Base-by-base conservation (phyloP, 2,888 invertebrate species). In the Pseudococcus longispinus region DNA sequence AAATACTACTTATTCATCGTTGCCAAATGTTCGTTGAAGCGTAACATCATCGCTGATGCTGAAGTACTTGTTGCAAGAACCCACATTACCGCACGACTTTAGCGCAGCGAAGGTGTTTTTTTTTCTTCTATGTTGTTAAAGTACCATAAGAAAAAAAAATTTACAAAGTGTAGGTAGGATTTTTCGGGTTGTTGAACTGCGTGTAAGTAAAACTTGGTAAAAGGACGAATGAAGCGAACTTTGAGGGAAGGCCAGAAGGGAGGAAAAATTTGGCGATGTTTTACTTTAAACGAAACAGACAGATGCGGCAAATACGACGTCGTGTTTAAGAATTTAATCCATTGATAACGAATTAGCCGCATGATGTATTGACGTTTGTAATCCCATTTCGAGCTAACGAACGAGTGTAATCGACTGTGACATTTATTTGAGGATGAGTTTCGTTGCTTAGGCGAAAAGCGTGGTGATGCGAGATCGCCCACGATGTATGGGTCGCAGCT, bases 1-100 rank as follows among this genome's bases (percentile, higher is more conserved):
- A 80, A 80, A 80, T 80, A 80, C 29, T 32, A 74, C 77, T 80
- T n/a, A 80, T 70, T 80, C 77, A 42, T 80, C 77, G 77, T 80
- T 80, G 77, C 77, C 77, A 80, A 80, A 80, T 42, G 77, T 23
- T 80, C 77, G 42, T 42, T 80, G 77, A 80, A 80, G 77, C 77
- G 77, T 80, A 80, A 80, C 77, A 29, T 42, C 37, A 42, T 80
- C 23, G 77, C 20, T 11, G 77, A 42, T 42, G 77, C 37, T 70
- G 4, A 42, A 42, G 77, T 80, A 80, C 77, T 80, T 80, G 77
- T 80, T 80, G 77, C 77, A 42, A 80, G 77, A 42, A 80, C 77
- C 77, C 37, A 80, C 77, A 42, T 80, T 42, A 70, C 29, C 42
- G 77, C 42, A 42, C 42, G 77, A 26, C 77, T 80, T 70, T 11